Conservation (phyloP, 1,140 invertebrate genomes). For the Glomeris maerens region DNA sequence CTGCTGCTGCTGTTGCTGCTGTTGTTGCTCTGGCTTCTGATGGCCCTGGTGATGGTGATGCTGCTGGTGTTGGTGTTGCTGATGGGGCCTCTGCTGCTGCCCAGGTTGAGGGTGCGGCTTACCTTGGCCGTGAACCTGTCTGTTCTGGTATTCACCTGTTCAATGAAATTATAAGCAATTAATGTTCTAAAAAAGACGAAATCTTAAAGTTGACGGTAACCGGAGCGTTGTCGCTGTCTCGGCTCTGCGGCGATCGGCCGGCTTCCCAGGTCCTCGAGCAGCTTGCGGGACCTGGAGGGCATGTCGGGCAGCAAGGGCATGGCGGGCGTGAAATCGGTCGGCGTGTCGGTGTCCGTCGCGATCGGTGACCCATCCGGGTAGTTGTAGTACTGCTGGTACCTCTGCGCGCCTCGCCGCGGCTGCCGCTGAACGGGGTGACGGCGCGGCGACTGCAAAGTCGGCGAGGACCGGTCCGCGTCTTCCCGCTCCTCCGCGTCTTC, state of each 20-base stretch:
- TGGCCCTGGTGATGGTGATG: background rate
- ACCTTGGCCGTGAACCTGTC: constrained; percentile 27
- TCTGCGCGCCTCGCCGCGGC: background rate
- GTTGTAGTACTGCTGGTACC: background rate
- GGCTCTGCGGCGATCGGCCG: constrained; percentile 32
- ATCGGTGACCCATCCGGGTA: constrained; percentile 24
- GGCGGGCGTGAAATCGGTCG: constrained; percentile 39
- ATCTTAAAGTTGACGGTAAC: no score
- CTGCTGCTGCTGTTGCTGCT: background rate
- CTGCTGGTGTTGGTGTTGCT: background rate
- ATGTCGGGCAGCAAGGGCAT: constrained; percentile 49
- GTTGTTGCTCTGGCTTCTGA: background rate
- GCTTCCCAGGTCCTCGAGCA: constrained; percentile 44
- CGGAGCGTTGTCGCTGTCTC: constrained; percentile 19
- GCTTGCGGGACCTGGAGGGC: constrained; percentile 41
- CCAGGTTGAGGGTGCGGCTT: no score
- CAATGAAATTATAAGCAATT: no score
- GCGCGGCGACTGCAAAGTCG: constrained; percentile 28
- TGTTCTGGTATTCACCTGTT: constrained; percentile 1
- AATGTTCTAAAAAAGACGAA: no score
- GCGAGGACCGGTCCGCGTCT: constrained; percentile 37
- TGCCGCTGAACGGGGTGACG: constrained; percentile 5
- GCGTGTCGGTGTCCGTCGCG: constrained; percentile 27
- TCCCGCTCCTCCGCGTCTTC: constrained; percentile 34
- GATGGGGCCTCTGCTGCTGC: background rate